A percentile compares a stretch with the other conserved stretches of the same genome.
Evolutionary conservation across 2,888 invertebrate species (phyloP).

Genomic region (Drosophila niveifrons): DNA sequence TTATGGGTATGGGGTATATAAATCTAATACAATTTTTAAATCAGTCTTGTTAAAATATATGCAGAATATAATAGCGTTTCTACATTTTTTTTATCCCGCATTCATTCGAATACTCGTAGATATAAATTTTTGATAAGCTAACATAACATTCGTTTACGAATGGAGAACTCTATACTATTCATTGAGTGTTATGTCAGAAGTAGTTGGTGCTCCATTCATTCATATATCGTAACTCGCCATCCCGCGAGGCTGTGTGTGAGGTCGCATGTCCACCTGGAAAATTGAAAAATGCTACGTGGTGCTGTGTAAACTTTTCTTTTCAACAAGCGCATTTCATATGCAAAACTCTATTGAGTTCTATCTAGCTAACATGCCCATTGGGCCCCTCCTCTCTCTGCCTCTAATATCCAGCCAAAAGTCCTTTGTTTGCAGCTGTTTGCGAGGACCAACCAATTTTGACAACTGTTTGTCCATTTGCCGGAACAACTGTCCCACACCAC

Average conservation of each 20-base stretch:
- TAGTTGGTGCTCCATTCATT: neutral
- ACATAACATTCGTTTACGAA: neutral
- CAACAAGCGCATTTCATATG: slow-evolving; percentile 67
- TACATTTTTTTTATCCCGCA: neutral
- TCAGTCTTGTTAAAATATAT: neutral
- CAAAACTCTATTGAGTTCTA: slow-evolving; percentile 64
- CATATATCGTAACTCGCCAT: neutral
- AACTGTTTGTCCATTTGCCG: slow-evolving; percentile 78
- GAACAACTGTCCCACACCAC: slow-evolving; percentile 32
- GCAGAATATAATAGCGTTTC: neutral
- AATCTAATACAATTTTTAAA: no score
- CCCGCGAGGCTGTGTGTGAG: neutral
- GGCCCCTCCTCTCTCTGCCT: slow-evolving; percentile 13
- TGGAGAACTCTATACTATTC: neutral
- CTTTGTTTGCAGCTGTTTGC: slow-evolving; percentile 68
- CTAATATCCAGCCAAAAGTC: slow-evolving; percentile 32
- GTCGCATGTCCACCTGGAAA: slow-evolving; percentile 50
- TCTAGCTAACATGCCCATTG: slow-evolving; percentile 26
- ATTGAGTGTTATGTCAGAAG: neutral
- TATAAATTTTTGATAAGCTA: neutral
- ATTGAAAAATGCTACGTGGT: slow-evolving; percentile 68
- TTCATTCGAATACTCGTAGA: slow-evolving; percentile 1
- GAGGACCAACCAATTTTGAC: slow-evolving; percentile 73
- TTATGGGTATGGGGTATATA: no score
- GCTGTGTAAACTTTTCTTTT: slow-evolving; percentile 63